Percentiles rank a stretch among this genome's conserved stretches.
phyloP scores from a whole-genome alignment of 35 echinoderm and acorn worm species.

The Heliocidaris erythrogramma region DNA sequence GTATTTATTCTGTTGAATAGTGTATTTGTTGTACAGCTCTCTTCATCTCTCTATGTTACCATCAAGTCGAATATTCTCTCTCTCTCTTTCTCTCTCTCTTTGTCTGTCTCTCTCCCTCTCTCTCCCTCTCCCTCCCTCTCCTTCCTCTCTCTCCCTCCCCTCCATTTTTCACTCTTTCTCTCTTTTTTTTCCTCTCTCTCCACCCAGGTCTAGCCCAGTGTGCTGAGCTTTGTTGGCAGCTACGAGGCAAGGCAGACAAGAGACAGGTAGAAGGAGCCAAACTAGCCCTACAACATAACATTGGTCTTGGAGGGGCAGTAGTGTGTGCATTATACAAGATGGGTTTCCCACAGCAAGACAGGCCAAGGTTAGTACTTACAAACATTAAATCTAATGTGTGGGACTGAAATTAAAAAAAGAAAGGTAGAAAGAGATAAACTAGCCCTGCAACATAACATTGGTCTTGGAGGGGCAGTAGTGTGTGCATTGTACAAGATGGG shows the following conservation, averaged over 20 bases:
- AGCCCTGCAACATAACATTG: constrained; percentile 97
- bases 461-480: constrained; percentile 88
- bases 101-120: neutral
- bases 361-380: constrained; percentile 40
- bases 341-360: constrained; percentile 72
- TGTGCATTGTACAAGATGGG: constrained; percentile 81
- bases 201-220: constrained; percentile 91
- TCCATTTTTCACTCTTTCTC: neutral
- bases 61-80: too few species aligned
- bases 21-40: too few species aligned
- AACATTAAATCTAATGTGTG: too few species aligned
- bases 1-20: too few species aligned
- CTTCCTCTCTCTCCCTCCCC: too few species aligned
- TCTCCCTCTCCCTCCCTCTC: neutral
- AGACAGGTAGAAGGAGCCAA: constrained; percentile 91
- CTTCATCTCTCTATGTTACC: too few species aligned
- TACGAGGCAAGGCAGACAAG: constrained; percentile 81
- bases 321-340: constrained; percentile 78
- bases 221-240: constrained; percentile 93
- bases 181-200: neutral
- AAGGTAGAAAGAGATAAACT: constrained; percentile 90
- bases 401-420: constrained; percentile 59
- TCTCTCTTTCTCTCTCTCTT: neutral
- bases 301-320: constrained; percentile 90
- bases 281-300: constrained; percentile 94